phyloP scores from a whole-genome alignment of 2,113 vertebrate species.

The Apaloderma vittatum region DNA sequence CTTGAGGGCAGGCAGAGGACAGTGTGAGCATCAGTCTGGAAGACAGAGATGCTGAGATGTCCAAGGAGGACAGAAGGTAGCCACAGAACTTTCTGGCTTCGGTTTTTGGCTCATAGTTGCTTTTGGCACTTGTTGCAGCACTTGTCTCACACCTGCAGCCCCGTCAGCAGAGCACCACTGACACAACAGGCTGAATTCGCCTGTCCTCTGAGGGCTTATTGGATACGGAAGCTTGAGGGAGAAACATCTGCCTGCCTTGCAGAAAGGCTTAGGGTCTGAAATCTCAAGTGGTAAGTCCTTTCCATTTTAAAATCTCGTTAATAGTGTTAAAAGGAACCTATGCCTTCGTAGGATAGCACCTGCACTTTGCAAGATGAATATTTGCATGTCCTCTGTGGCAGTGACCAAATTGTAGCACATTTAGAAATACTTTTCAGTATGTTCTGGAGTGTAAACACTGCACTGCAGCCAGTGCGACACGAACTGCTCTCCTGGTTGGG shows the following conservation, averaged over 20 bases:
- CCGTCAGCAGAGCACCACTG: background rate
- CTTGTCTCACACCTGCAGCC: background rate
- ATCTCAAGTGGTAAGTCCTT: background rate
- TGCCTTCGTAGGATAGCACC: background rate
- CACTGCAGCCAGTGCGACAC: rapidly evolving
- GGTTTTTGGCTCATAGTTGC: background rate
- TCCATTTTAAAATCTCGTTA: background rate
- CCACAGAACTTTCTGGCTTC: background rate
- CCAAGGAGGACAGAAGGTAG: background rate
- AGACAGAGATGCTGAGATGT: background rate
- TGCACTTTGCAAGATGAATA: background rate
- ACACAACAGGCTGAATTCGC: background rate
- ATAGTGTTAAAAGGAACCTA: background rate
- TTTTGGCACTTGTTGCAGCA: background rate
- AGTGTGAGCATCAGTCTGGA: background rate
- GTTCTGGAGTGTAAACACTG: background rate
- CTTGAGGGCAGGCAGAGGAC: background rate
- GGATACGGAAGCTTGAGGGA: background rate
- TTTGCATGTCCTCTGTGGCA: background rate
- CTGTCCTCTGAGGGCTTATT: rapidly evolving
- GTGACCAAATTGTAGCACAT: background rate
- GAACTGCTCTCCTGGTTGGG: background rate
- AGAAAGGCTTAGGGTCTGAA: background rate
- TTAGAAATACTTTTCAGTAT: background rate
- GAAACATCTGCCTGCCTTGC: background rate